phyloP scores from a whole-genome alignment of 2,888 invertebrate genomes.

The Pyrocoelia pectoralis region DNA sequence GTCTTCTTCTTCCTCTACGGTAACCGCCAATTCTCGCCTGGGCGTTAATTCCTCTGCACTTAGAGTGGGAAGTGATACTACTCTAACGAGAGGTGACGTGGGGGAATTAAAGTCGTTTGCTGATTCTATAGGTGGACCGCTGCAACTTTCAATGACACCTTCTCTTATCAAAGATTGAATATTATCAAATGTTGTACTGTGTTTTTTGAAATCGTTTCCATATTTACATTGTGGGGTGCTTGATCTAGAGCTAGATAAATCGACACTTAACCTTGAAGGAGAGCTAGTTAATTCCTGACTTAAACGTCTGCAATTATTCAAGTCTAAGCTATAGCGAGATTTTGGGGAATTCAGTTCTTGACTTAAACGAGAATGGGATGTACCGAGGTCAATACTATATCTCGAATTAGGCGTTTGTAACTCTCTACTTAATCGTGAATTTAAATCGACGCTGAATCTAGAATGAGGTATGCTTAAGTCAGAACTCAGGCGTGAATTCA shows the following conservation, averaged over 20 bases:
- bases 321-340: constrained; percentile 68
- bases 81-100: constrained; percentile 71
- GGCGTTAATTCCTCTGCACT: constrained; percentile 68
- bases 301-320: constrained; percentile 61
- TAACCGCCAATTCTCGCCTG: constrained; percentile 72
- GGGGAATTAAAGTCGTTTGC: constrained; percentile 70
- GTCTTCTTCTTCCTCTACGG: constrained; percentile 77
- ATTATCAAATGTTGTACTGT: constrained; percentile 80
- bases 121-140: constrained; percentile 65
- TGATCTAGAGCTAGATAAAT: constrained; percentile 54
- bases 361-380: constrained; percentile 65
- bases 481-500: constrained; percentile 70
- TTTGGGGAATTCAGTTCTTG: constrained; percentile 68
- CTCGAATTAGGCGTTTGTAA: constrained; percentile 70
- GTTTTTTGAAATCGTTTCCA: constrained; percentile 71
- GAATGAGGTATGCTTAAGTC: constrained; percentile 69
- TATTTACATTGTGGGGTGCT: constrained; percentile 63
- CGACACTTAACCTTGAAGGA: constrained; percentile 53
- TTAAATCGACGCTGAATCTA: constrained; percentile 66
- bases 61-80: constrained; percentile 73
- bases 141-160: constrained; percentile 69
- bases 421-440: constrained; percentile 65
- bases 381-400: constrained; percentile 73
- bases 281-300: constrained; percentile 55
- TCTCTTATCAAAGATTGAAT: constrained; percentile 77